Evolutionary conservation across 2,888 invertebrate species (phyloP).

Genomic region (Chouioia cunea): DNA sequence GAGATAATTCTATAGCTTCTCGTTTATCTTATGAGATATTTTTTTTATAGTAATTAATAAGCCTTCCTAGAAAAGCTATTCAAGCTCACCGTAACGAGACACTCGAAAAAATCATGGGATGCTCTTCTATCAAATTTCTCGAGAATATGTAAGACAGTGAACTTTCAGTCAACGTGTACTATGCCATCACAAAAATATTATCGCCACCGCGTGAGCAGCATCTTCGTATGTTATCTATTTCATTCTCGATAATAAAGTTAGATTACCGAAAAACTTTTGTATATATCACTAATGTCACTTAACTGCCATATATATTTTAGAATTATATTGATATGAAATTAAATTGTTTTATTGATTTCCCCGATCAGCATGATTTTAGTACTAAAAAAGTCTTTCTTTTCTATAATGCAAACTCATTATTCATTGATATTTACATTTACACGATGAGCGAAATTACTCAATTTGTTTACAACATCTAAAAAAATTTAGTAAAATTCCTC

Average conservation of each 20-base stretch:
- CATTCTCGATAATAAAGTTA: background rate
- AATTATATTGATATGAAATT: no score
- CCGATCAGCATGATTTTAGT: no score
- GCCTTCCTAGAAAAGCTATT: conserved; percentile 13
- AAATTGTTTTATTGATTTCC: no score
- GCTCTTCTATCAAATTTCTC: conserved; percentile 18
- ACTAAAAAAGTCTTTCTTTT: no score
- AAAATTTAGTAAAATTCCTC: no score
- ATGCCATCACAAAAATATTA: conserved; percentile 20
- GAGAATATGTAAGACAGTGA: conserved; percentile 10
- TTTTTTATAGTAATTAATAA: conserved; percentile 15
- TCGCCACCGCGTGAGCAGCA: conserved; percentile 1
- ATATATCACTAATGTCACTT: no score
- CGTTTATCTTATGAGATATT: background rate
- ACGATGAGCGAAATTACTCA: no score
- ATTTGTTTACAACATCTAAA: no score
- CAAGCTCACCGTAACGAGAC: background rate
- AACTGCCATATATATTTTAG: no score
- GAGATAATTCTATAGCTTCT: no score
- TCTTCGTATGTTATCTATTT: conserved; percentile 19
- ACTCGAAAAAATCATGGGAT: background rate
- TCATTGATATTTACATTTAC: no score
- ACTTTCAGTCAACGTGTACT: conserved; percentile 5
- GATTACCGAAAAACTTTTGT: background rate
- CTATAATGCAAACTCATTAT: no score